Base-by-base conservation (phyloP, 2,888 invertebrate species). In the Watsonalla binaria region DNA sequence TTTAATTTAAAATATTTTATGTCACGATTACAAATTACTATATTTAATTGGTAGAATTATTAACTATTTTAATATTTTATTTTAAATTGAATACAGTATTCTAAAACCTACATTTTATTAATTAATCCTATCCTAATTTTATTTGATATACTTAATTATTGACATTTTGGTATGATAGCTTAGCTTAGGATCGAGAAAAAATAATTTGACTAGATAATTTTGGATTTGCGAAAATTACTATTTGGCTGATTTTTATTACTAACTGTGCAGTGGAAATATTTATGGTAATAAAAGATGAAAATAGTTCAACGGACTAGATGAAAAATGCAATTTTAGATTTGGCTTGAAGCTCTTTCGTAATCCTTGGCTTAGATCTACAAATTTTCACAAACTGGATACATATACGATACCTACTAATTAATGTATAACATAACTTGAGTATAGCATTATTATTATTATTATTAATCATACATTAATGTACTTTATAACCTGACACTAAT, bases 171-270 rank as follows among this genome's bases (percentile, higher is more conserved):
- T 86, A 82, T 82, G 77, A 63, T 82, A 86, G 77, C 85, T 82
- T 82, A 83, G 77, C 85, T 82, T 82, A 83, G 77, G 76, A 74
- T 69, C 65, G 56, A 68, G 74, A 75, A 76, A 70, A 80, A 78
- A 72, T 74, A 74, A 72, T 79, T 82, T 90, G 90, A 90, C 90
- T 90, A 90, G 90, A 90, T 77, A 89, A 87, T 80, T 88, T 88
- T 89, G 86, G 87, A 84, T 86, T 83, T 75, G 72, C 81, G 77
- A 82, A 75, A 80, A 68, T 67, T 60, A 68, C 60, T 63, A 69
- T 82, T 87, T 86, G 84, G 85, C 78, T 82, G 81, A 66, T 58
- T 66, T 72, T 8, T 75, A 78, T 74, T 78, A 74, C 73, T 74
- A 75, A 68, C 67, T 63, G 60, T 60, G 64, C 55, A 58, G 62